phyloP scores from a whole-genome alignment of 2,888 invertebrate species.

The Xylota sylvarum region DNA sequence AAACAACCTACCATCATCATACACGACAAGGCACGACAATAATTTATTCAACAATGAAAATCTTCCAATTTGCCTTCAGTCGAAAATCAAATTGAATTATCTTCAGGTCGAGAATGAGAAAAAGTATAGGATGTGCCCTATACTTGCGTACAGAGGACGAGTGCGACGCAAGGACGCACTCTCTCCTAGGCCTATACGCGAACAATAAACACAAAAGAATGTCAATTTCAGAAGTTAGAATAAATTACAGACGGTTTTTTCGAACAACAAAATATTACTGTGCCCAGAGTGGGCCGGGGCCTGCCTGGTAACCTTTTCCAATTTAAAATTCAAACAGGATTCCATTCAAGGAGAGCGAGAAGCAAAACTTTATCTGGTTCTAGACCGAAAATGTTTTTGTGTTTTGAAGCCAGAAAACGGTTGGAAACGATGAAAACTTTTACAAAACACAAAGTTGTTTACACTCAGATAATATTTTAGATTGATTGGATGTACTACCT shows the following conservation, averaged over 20 bases:
- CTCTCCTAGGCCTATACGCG: not conserved
- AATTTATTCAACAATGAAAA: slow-evolving; percentile 41
- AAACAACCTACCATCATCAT: not conserved
- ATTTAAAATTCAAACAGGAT: slow-evolving; percentile 28
- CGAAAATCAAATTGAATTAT: slow-evolving; percentile 39
- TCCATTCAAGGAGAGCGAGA: not conserved
- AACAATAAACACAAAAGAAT: slow-evolving; percentile 37
- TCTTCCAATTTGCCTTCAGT: slow-evolving; percentile 21
- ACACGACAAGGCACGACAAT: slow-evolving; percentile 5
- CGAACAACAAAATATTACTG: slow-evolving; percentile 2
- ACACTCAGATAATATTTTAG: slow-evolving; percentile 23
- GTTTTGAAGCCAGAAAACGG: not conserved
- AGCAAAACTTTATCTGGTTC: not conserved
- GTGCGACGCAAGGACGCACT: not conserved
- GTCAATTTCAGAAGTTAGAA: slow-evolving; percentile 30
- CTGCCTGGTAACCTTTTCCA: not conserved
- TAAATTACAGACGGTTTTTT: slow-evolving; percentile 11
- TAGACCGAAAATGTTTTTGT: not conserved
- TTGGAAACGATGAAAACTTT: not conserved
- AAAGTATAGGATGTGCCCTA: not conserved
- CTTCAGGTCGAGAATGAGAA: not conserved
- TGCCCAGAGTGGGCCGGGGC: not conserved
- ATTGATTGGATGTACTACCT: slow-evolving; percentile 33
- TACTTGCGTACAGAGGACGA: not conserved
- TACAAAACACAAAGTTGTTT: slow-evolving; percentile 15